Conservation (phyloP, 2,113 vertebrate species). For the Hystrix cristata region DNA sequence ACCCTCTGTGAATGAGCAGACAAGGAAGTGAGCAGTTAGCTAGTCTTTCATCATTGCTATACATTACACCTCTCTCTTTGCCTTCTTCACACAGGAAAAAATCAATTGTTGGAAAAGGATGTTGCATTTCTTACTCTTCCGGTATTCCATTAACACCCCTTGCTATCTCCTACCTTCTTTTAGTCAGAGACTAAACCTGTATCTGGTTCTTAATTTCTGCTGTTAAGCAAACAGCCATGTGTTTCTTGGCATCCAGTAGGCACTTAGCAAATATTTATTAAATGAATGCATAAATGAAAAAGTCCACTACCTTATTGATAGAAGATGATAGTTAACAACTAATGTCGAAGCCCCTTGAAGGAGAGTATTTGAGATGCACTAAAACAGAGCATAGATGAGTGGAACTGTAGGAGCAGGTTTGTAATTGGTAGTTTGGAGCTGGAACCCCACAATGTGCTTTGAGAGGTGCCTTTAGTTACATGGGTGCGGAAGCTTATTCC, state of each 20-base stretch:
- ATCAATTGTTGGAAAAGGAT: background rate
- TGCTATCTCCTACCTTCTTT: background rate
- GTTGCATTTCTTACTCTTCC: background rate
- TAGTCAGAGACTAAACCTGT: background rate
- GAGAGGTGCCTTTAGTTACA: background rate
- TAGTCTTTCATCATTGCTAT: background rate
- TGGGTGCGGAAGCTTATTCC: background rate
- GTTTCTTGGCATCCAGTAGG: background rate
- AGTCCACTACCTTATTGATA: background rate
- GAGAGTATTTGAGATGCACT: background rate
- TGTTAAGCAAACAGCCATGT: background rate
- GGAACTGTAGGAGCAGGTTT: background rate
- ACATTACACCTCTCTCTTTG: background rate
- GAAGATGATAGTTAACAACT: background rate
- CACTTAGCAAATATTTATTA: slow-evolving; percentile 35
- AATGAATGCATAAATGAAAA: background rate
- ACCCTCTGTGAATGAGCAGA: background rate
- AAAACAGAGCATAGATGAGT: background rate
- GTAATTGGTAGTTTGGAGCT: background rate
- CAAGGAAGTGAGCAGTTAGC: background rate
- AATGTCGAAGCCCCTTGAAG: background rate
- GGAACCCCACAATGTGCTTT: background rate
- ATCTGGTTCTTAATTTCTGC: slow-evolving; percentile 23
- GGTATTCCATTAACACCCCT: background rate
- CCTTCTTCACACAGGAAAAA: background rate